Base-by-base conservation (phyloP, 2,888 invertebrate genomes). In the Apoda limacodes region DNA sequence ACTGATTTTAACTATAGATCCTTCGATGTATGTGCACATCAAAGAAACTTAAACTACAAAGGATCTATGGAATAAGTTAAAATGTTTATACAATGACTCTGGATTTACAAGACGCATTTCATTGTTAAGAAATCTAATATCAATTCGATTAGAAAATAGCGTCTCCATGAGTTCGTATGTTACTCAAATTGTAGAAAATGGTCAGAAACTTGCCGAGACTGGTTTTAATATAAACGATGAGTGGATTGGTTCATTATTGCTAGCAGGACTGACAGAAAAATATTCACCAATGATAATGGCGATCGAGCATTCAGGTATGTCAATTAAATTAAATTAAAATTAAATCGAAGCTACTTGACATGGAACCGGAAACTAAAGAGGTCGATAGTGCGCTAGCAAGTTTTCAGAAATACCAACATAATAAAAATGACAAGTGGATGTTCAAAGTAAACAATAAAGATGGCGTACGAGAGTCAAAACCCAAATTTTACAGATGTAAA, bases 391-490 rank as follows among this genome's bases (percentile, higher is more conserved):
- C 13, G 5, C 9, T 13, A n/a, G 25, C 14, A 9, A 15, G 14
- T 3, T 25, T 25, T 15, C 14, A 14, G 5, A 23, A n/a, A 12
- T 23, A 5, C 13, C 25, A 36, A 28, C 35, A 40, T 25, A 32
- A 36, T 31, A 41, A 33, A 34, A 22, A 31, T 28, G 35, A 32
- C 23, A 35, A 25, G 13, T 34, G 43, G 10, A 37, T 30, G 40
- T 36, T n/a, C 42, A 41, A 44, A 37, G 32, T 29, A 38, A 33
- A 45, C 37, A 32, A 20, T 27, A 27, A 37, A 33, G 11, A n/a
- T n/a, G n/a, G n/a, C n/a, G n/a, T n/a, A n/a, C n/a, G 13, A 32
- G 26, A 24, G 17, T 30, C 10, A 20, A 26, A 9, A 32, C 19
- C 19, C 9, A 26, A 26, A 23, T 32, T 17, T 26, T 32, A 28